Evolutionary conservation across 2,113 vertebrate species (phyloP).

Genomic region (Tetraodon nigroviridis): DNA sequence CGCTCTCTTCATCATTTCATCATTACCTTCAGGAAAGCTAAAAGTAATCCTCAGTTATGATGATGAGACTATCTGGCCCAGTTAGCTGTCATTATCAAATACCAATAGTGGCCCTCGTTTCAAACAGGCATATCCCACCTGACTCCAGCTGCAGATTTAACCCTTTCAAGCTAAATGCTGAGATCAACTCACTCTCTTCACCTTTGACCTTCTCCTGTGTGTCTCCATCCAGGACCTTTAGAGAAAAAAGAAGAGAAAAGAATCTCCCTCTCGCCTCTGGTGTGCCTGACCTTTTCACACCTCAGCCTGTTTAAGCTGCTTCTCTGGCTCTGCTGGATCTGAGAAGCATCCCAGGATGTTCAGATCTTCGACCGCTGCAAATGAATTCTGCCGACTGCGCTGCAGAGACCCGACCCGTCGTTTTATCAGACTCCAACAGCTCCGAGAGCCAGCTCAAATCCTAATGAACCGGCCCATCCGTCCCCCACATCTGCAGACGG

Average conservation of each 20-base stretch:
- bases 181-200: too few relatives aligned
- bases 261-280: neutral
- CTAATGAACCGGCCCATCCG: neutral
- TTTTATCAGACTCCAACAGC: too few relatives aligned
- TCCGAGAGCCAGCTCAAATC: too few relatives aligned
- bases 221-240: too few relatives aligned
- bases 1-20: slow-evolving; percentile 17
- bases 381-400: too few relatives aligned
- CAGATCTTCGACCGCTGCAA: too few relatives aligned
- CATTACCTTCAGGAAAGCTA: slow-evolving; percentile 31
- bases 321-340: neutral
- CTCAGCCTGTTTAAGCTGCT: neutral
- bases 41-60: slow-evolving; percentile 12
- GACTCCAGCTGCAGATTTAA: too few relatives aligned
- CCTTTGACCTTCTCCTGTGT: too few relatives aligned
- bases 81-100: slow-evolving; percentile 60
- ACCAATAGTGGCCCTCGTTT: slow-evolving; percentile 49
- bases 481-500: slow-evolving; percentile 19
- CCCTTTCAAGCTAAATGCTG: too few relatives aligned
- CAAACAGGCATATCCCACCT: neutral
- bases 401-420: too few relatives aligned
- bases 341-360: too few relatives aligned
- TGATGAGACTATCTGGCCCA: slow-evolving; percentile 50
- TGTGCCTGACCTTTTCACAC: neutral
- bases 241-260: too few relatives aligned